phyloP scores from a whole-genome alignment of 2,888 invertebrate genomes.

The Caenorhabditis imperialis region DNA sequence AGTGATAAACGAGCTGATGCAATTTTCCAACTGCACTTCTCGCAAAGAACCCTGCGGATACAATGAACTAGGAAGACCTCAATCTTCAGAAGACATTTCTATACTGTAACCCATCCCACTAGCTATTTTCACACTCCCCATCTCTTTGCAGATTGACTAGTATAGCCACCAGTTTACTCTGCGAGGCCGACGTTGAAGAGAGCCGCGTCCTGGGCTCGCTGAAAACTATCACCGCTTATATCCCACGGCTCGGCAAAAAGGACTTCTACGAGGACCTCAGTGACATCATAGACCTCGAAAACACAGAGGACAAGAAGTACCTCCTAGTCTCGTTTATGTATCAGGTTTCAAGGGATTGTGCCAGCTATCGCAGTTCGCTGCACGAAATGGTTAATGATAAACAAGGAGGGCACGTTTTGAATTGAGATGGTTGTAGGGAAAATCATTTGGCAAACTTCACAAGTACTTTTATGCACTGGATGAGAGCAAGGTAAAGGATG shows the following conservation, averaged over 20 bases:
- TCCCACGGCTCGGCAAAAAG: constrained; percentile 38
- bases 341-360: constrained; percentile 69
- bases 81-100: constrained; percentile 45
- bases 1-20: constrained; percentile 66
- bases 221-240: constrained; percentile 38
- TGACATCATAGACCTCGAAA: constrained; percentile 59
- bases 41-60: constrained; percentile 67
- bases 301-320: constrained; percentile 56
- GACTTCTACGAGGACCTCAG: constrained; percentile 53
- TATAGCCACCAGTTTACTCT: constrained; percentile 70
- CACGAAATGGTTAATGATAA: constrained; percentile 16
- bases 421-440: constrained; percentile 43
- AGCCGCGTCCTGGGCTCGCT: constrained; percentile 68
- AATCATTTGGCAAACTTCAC: constrained; percentile 53
- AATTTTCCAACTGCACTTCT: constrained; percentile 69
- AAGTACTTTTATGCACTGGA: constrained; percentile 63
- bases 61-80: constrained; percentile 66
- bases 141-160: too few species aligned
- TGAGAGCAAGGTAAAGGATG: constrained; percentile 55
- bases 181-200: constrained; percentile 71
- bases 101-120: constrained; percentile 57
- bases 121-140: too few species aligned
- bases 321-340: constrained; percentile 61
- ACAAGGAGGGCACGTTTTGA: too few species aligned
- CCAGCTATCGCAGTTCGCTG: constrained; percentile 57